These are phyloP conservation scores for Xanthorhoe spadicearia DNA, from an alignment of 2,888 invertebrate species.

Conservation along the genomic window DNA sequence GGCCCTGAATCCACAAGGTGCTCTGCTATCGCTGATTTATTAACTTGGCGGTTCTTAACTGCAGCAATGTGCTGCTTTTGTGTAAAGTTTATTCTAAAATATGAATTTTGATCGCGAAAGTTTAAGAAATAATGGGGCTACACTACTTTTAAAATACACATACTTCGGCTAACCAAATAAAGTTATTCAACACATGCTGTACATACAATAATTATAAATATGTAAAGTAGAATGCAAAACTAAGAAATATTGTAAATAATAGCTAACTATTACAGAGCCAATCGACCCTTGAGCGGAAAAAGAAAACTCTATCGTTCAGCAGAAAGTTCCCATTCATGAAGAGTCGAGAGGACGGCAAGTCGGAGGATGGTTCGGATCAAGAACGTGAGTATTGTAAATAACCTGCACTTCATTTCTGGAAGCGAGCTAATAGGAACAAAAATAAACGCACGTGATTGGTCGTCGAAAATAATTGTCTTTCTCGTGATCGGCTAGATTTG, in stretches of 20 bases:
- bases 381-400: constrained; percentile 92
- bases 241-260: not conserved
- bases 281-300: constrained; percentile 97
- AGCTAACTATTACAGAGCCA: constrained; percentile 84
- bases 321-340: constrained; percentile 99
- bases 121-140: no score
- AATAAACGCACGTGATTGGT: no score
- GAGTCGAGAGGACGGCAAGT: constrained; percentile 98
- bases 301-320: constrained; percentile 99
- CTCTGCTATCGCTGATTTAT: no score
- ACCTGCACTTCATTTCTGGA: no score
- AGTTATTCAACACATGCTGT: not conserved
- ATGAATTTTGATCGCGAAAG: no score
- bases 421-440: no score
- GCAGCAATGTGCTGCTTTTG: no score
- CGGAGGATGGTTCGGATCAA: constrained; percentile 98
- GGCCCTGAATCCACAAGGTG: no score
- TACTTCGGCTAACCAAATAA: not conserved
- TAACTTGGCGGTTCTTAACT: no score
- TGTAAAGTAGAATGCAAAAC: not conserved
- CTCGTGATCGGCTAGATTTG: no score
- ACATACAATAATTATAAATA: not conserved
- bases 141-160: not conserved
- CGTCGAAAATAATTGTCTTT: no score
- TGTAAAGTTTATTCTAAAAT: no score